Evolutionary conservation across 2,113 vertebrate species (phyloP).

Genomic region (Narcine bancroftii): DNA sequence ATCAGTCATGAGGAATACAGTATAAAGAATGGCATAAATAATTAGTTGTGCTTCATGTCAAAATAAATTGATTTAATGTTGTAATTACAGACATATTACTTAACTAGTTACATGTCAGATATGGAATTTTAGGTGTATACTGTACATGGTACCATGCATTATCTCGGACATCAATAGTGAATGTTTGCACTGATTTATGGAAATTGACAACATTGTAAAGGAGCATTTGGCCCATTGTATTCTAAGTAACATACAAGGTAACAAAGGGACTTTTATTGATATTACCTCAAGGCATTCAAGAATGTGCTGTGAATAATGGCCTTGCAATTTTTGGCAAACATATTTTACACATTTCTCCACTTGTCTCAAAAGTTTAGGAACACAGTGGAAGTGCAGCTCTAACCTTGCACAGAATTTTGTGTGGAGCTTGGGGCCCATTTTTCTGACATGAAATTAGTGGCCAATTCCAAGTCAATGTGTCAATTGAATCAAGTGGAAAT

Average conservation of each 20-base stretch:
- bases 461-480: too few species aligned
- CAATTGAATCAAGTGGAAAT: too few species aligned
- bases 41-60: neutral
- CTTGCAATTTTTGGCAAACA: neutral
- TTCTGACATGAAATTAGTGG: too few species aligned
- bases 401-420: too few species aligned
- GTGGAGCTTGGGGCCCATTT: too few species aligned
- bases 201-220: too few species aligned
- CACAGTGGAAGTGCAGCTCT: too few species aligned
- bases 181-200: too few species aligned
- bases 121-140: neutral
- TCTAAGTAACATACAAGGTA: neutral
- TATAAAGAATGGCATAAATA: constrained; percentile 7
- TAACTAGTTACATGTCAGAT: constrained; percentile 6
- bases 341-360: neutral
- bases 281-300: neutral
- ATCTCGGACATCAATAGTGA: neutral
- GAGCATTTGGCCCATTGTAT: too few species aligned
- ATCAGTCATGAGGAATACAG: neutral
- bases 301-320: neutral
- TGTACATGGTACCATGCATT: neutral
- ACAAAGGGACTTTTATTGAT: neutral
- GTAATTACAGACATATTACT: neutral
- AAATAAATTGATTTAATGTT: neutral
- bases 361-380: too few species aligned